Evolutionary conservation across 1,140 invertebrate genomes (phyloP), one percentile per base, ranked within the genome.

Genomic region (Drosophila fuyamai): DNA sequence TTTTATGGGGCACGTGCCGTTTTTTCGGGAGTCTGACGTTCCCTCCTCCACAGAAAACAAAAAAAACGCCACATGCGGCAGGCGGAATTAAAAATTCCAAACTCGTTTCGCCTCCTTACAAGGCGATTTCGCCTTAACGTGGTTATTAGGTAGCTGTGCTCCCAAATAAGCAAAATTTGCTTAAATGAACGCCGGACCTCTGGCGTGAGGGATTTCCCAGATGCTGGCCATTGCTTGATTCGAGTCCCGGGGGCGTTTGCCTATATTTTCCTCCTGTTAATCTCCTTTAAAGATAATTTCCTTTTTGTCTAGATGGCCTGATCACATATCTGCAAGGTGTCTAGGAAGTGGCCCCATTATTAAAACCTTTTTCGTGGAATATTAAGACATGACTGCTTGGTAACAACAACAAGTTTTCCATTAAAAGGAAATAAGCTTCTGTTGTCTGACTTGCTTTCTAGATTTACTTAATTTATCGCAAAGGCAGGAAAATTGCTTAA

Each of bases 61-160:
- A 27, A 38, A 32, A 14, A 16, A 40, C 44, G 32, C 53, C 63
- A 77, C 74, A 66, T 77, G 75, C 74, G 55, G 55, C 44, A 55
- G 55, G 36, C 57, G 57, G 77, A 80, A 88, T 88, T 88, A 89
- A 89, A 86, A 90, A 90, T 90, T 79, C 88, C 66, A 76, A 57
- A 35, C 86, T 84, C 73, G 82, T 86, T 79, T 81, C 58, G 54
- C 18, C 18, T 27, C 63, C 66, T 78, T 90, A 83, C 81, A 85
- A 71, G 86, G 65, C 66, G 83, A 90, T 90, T 88, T 80, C 29
- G 76, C 32, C 57, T 66, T 76, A 76, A 76, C 56, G 67, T 70
- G 59, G 54, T 71, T 79, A 79, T 79, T 79, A 72, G 68, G 50
- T 68, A 58, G 51, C 51, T 36, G 38, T 40, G 46, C 10, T 74